Conservation (phyloP, 2,113 vertebrate species). For the Nannobrachium achirus region DNA sequence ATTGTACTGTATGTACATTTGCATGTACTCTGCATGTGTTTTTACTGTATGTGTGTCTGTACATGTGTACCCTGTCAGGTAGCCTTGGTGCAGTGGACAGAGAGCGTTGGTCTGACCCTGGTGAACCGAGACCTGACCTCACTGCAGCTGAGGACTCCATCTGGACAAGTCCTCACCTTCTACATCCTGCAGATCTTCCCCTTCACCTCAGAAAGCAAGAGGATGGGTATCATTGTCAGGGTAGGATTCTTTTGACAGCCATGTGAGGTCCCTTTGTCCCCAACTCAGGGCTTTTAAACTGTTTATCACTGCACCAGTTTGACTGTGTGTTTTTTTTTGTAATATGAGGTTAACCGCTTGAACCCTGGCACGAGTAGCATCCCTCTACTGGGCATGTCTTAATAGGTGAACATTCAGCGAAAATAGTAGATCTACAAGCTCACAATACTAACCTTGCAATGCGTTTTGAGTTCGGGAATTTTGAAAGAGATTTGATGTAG, state of each 20-base stretch:
- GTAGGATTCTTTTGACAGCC: conserved; percentile 61
- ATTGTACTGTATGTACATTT: not conserved
- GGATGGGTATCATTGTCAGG: conserved; percentile 97
- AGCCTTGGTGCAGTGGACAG: conserved; percentile 93
- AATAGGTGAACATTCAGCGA: too few relatives aligned
- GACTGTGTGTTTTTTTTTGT: too few relatives aligned
- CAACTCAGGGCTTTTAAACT: too few relatives aligned
- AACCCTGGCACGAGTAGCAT: too few relatives aligned
- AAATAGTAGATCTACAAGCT: too few relatives aligned
- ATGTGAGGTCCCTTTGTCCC: too few relatives aligned
- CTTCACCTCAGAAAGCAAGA: conserved; percentile 94
- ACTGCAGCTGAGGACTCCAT: conserved; percentile 92
- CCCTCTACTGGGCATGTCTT: too few relatives aligned
- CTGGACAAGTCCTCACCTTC: conserved; percentile 92
- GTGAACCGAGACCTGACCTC: conserved; percentile 93
- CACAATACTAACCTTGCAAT: too few relatives aligned
- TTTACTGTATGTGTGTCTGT: not conserved
- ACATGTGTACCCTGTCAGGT: conserved; percentile 79
- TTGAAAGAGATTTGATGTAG: too few relatives aligned
- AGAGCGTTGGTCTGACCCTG: conserved; percentile 94
- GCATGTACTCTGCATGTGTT: not conserved
- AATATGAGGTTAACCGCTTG: too few relatives aligned
- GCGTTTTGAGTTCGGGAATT: too few relatives aligned
- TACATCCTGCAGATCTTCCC: conserved; percentile 87
- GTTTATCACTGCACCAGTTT: too few relatives aligned